A percentile compares a stretch with the other conserved stretches of the same genome.
These are phyloP conservation scores for Callithrix jacchus DNA, from an alignment of 2,113 vertebrate species.

Conservation along the genomic window DNA sequence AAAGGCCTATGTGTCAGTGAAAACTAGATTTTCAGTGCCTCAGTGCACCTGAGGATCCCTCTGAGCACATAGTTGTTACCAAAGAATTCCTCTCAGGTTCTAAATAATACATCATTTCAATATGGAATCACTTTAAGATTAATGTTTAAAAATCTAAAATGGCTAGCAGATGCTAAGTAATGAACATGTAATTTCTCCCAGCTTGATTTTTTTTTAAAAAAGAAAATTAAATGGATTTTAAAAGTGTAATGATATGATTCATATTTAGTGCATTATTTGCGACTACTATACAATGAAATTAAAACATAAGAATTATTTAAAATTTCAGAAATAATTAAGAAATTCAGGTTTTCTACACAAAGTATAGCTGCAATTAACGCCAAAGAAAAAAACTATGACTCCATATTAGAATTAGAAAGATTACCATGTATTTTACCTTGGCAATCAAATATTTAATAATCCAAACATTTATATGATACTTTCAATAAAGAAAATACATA, in stretches of 20 bases:
- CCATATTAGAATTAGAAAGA: background rate
- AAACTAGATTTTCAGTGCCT: constrained; percentile 87
- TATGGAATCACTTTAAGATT: constrained; percentile 83
- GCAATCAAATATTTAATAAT: background rate
- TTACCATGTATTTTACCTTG: background rate
- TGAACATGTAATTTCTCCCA: background rate
- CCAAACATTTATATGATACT: constrained; percentile 4
- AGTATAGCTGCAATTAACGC: background rate
- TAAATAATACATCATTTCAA: constrained; percentile 84
- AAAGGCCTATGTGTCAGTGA: constrained; percentile 87
- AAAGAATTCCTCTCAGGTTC: constrained; percentile 83
- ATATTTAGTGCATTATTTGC: constrained; percentile 32
- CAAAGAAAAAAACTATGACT: constrained; percentile 15
- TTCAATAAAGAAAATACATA: constrained; percentile 23
- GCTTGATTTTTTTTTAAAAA: constrained; percentile 12
- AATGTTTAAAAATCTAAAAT: constrained; percentile 75
- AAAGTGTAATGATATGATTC: constrained; percentile 16
- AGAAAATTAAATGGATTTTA: constrained; percentile 48
- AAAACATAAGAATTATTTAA: constrained; percentile 1
- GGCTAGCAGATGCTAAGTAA: constrained; percentile 70
- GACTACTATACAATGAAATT: constrained; percentile 18
- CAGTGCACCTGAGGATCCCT: constrained; percentile 86
- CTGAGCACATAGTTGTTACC: constrained; percentile 81
- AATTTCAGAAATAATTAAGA: background rate
- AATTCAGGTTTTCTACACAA: constrained; percentile 25